Conservation (phyloP, 2,888 invertebrate genomes). For the Caradrina clavipalpis region DNA sequence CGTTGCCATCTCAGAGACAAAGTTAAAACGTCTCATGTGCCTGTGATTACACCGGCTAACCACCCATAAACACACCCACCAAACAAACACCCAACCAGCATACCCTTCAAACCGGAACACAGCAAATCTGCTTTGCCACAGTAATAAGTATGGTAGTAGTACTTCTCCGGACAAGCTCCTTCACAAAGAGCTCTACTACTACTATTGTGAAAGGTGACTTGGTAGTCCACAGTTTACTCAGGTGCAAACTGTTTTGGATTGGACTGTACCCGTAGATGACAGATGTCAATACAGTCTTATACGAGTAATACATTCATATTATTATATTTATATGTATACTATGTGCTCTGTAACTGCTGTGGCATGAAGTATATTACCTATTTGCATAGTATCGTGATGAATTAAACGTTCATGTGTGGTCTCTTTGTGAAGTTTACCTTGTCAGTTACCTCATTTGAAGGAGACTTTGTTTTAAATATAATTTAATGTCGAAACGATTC, state of each 20-base stretch:
- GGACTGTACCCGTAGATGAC: neutral
- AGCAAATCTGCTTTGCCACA: too few species aligned
- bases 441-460: slow-evolving; percentile 22
- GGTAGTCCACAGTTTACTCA: neutral
- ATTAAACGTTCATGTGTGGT: slow-evolving; percentile 13
- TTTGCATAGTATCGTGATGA: slow-evolving; percentile 46
- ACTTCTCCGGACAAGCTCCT: too few species aligned
- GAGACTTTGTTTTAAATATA: neutral
- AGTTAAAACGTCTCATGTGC: too few species aligned
- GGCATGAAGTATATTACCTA: neutral
- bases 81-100: too few species aligned
- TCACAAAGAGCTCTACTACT: neutral
- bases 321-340: slow-evolving; percentile 13
- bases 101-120: too few species aligned
- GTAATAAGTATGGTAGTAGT: too few species aligned
- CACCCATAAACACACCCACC: too few species aligned
- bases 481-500: neutral
- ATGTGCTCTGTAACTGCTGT: slow-evolving; percentile 7
- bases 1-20: too few species aligned
- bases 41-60: too few species aligned
- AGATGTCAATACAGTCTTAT: neutral
- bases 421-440: slow-evolving; percentile 43
- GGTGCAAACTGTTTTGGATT: neutral
- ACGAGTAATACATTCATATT: neutral
- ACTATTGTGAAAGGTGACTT: neutral